Evolutionary conservation across 35 echinoderm and acorn worm species (phyloP), one percentile per base, ranked within the genome.

Genomic region (Amphiura filiformis): DNA sequence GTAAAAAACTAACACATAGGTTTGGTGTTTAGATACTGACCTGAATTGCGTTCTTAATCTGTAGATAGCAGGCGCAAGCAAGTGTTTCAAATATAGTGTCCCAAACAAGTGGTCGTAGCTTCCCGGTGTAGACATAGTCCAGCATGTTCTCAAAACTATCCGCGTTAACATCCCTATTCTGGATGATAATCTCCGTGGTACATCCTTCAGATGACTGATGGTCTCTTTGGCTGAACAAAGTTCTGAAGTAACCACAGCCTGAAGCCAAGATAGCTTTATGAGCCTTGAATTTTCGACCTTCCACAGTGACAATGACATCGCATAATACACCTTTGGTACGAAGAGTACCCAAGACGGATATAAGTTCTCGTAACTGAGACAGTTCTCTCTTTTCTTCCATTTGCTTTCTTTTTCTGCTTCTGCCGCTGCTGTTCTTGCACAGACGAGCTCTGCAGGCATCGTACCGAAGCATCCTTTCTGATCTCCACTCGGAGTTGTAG

Each of bases 141-240:
- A 70, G 61, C 61, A 70, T 70, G 28, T 70, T 70, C 61, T 70
- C 61, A 70, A 70, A 70, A n/a, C 61, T 70, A 70, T 70, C 61
- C 26, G 11, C 15, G 61, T 11, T 70, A 23, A 70, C 61, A 70
- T 70, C 61, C 15, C 28, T 18, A 3, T 5, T 13, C 28, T 70
- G 61, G 61, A 70, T 70, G 7, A 70, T 70, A 30, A 70, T 23
- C 28, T 70, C 61, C 26, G 61, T 70, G 4, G 61, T 70, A 30
- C 61, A 70, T 30, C 61, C 61, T 70, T 70, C 61, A 70, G 61
- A 70, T 26, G 61, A n/a, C 61, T 70, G 61, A 30, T 70, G 61
- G 28, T 70, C 61, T 23, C 26, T 70, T 30, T n/a, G 11, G 61
- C 61, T 70, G 26, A 70, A 70, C 26, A 70, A 70, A 70, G 61